Evolutionary conservation across 2,797 vertebrate species (phyloP), one percentile per base, ranked within the genome.

Genomic region (Tolypeutes matacus): DNA sequence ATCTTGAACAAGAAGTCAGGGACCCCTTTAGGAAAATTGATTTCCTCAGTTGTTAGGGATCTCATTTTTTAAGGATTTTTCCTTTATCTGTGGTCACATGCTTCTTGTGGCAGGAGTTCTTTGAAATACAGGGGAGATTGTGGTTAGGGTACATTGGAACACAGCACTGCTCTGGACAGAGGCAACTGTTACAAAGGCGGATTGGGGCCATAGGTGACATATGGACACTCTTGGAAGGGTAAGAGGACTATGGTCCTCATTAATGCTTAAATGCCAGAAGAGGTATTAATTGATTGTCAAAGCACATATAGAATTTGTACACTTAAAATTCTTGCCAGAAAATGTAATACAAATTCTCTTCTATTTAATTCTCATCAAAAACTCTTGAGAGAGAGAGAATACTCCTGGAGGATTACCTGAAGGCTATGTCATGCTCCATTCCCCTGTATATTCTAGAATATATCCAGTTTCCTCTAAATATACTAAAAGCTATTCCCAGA

Each of bases 311-410:
- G 39, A 84, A 42, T 60, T 84, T 81, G 77, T 46, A 21, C n/a
- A 76, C 8, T 94, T 93, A 86, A 87, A 94, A 62, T 81, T 85
- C 15, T 72, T 46, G 60, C 14, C 29, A 83, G 25, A 21, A 82
- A 86, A 58, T 14, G 10, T 34, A 83, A 76, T 51, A 7, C n/a
- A 83, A 67, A 51, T 78, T 85, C 49, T 0, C 53, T 64, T 93
- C 49, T 58, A 21, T 65, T 75, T 83, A 89, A 82, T 93, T 75
- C n/a, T 89, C 90, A 83, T 11, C 31, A 56, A 89, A 89, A 60
- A 29, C 7, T 7, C 15, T 2, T 39, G 23, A 29, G 11, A 60
- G 12, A 18, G 5, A 46, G 10, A 49, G 56, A 53, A 31, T 39
- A 17, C 4, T 46, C 34, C 18, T 25, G 27, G 31, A 89, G 8